phyloP scores from a whole-genome alignment of 2,888 invertebrate genomes.

The Trichopoda pennipes region DNA sequence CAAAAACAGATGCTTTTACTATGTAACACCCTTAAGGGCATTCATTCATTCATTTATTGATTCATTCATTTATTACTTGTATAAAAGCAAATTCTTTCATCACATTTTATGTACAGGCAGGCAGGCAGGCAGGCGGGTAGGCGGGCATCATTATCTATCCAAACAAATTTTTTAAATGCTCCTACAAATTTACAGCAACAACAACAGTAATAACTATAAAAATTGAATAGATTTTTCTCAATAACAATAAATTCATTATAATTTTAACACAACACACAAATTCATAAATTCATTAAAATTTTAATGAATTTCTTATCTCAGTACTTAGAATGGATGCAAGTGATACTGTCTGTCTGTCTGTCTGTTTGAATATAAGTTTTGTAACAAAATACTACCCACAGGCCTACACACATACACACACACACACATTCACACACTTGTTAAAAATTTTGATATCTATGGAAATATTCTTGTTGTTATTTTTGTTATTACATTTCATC shows the following conservation, averaged over 20 bases:
- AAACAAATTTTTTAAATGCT: slow-evolving; percentile 41
- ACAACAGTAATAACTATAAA: slow-evolving; percentile 19
- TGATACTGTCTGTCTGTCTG: background rate
- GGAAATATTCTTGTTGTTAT: background rate
- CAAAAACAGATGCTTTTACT: slow-evolving; percentile 61
- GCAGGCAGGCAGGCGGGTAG: too few species aligned
- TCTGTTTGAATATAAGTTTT: too few species aligned
- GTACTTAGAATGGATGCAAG: slow-evolving; percentile 19
- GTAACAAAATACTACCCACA: background rate
- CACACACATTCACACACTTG: background rate
- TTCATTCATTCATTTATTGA: background rate
- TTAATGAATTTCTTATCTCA: slow-evolving; percentile 55
- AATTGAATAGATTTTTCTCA: slow-evolving; percentile 18
- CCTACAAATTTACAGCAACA: slow-evolving; percentile 50
- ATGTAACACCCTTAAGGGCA: slow-evolving; percentile 63
- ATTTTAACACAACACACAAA: slow-evolving; percentile 53
- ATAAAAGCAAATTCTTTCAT: background rate
- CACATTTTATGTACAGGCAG: background rate
- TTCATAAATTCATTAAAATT: slow-evolving; percentile 54
- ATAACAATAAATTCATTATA: slow-evolving; percentile 53
- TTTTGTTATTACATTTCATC: background rate
- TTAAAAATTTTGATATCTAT: slow-evolving; percentile 1
- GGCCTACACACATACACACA: too few species aligned
- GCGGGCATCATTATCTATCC: too few species aligned
- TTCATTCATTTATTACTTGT: slow-evolving; percentile 13